Base-by-base conservation (phyloP, 2,888 invertebrate species). In the Agonopterix subpropinquella region DNA sequence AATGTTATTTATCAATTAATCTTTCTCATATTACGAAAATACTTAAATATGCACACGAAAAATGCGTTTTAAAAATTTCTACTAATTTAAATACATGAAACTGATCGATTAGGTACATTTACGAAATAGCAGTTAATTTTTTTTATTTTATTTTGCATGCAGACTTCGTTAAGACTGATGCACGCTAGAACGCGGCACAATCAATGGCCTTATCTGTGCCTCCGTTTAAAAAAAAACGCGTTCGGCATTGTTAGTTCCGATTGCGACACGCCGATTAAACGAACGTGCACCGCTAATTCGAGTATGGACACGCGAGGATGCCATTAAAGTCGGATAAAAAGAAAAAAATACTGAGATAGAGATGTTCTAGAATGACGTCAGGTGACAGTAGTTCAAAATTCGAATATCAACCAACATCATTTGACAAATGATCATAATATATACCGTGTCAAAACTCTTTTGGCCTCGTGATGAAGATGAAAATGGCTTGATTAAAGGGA, bases 321-420 rank as follows among this genome's bases (percentile, higher is more conserved):
- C 73, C 76, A 80, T 80, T 80, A 79, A 9, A n/a, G 39, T 9
- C n/a, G n/a, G 8, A 39, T 39, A 39, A 65, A 68, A 69, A 67
- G n/a, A n/a, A 55, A 57, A 61, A 67, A 66, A 64, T 64, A 62
- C 65, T 64, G 59, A 59, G 60, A 71, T 73, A 65, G 67, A 77
- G 70, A 70, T 62, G 65, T 76, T 28, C 65, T 61, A 54, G 47
- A 52, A 49, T 53, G 52, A 53, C 52, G 57, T 49, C 56, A 50
- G 71, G 67, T 75, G 73, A 70, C 68, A 66, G 62, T 65, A 65
- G 68, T 67, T 68, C 71, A 67, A 78, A 82, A 77, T 74, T 75
- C 77, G 67, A 67, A 80, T 75, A 74, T 75, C 70, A 68, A 68
- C 76, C 70, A 68, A 68, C 73, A 69, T 79, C 80, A 81, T 86